Conservation (phyloP, 37 sponge, comb jelly and placozoan genomes). For the Mnemiopsis leidyi region DNA sequence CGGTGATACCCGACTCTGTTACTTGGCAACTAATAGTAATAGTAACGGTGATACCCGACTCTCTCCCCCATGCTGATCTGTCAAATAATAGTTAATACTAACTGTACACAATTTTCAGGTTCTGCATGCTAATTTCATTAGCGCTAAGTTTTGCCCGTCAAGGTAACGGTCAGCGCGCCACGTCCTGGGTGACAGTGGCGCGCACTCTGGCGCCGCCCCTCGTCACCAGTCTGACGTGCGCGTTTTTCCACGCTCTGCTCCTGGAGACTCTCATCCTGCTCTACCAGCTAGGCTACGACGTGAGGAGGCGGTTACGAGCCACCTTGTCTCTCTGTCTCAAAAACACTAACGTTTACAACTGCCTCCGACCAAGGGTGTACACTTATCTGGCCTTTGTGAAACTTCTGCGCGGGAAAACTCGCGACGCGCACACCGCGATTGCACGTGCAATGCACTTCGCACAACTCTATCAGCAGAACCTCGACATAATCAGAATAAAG, state of each 20-base stretch:
- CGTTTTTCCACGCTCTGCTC: constrained; percentile 47
- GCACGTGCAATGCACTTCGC: constrained; percentile 17
- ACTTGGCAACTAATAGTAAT: too few relatives aligned
- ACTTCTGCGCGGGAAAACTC: background rate
- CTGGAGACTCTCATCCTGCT: constrained; percentile 62
- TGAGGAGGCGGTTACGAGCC: background rate
- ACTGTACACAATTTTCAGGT: background rate
- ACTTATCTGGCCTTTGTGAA: constrained; percentile 32
- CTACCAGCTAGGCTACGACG: constrained; percentile 27
- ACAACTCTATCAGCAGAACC: background rate
- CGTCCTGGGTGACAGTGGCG: constrained; percentile 53
- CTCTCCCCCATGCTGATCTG: too few relatives aligned
- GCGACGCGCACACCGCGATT: constrained; percentile 19
- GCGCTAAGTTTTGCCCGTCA: constrained; percentile 58
- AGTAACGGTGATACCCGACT: too few relatives aligned
- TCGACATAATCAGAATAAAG: constrained; percentile 40
- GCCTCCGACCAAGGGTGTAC: constrained; percentile 34
- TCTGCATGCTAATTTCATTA: constrained; percentile 41
- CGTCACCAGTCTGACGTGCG: constrained; percentile 51
- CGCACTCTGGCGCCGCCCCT: constrained; percentile 53
- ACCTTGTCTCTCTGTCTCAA: background rate
- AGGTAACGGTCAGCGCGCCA: constrained; percentile 52
- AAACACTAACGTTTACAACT: constrained; percentile 2
- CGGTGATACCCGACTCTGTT: too few relatives aligned
- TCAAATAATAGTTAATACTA: too few relatives aligned